Base-by-base conservation (phyloP, 30 jellyfish, hydroid and myxozoan genomes). In the Nemopilema nomurai region DNA sequence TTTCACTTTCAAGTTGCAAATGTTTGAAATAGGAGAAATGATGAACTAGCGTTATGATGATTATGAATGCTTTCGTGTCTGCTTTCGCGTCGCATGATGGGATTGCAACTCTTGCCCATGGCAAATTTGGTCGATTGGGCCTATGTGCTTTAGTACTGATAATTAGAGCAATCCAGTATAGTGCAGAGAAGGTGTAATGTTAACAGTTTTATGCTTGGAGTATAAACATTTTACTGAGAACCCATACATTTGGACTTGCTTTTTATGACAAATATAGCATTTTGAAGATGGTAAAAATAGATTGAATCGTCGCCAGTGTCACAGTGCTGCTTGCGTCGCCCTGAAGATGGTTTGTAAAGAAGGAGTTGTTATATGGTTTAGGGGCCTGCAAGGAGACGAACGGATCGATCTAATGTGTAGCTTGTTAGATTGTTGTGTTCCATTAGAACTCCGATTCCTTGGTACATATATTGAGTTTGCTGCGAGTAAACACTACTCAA, bases 341-440 rank as follows among this genome's bases (percentile, higher is more conserved):
- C 28, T 71, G 91, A 81, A 85, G 23, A 87, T 87, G 96, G 89
- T 87, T 69, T 78, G 91, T 82, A 80, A 87, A 76, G 96, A 89
- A 85, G 97, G 86, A 33, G 79, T 94, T 67, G 74, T 67, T 25
- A 72, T 74, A n/a, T 89, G 96, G 97, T 94, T 94, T 79, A 89
- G 90, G 83, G 91, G 92, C 91, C 99, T 94, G 67, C 96, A 94
- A 75, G 99, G 99, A 26, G 96, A 89, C 84, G 91, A 91, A 70
- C 89, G 99, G 70, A 85, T 94, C 49, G 99, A 94, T 62, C 89
- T 94, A n/a, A 94, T 94, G 99, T 94, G 99, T 79, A 68, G 91
- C 69, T 86, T 94, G 74, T 73, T 94, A 23, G 99, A 94, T 70
- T 81, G 95, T 51, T 94, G 99, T 81, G 82, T 94, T 62, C 99